Percentiles rank a stretch among this genome's conserved stretches.
These are phyloP conservation scores for Anabacerthia variegaticeps DNA, from an alignment of 2,797 vertebrate species.

Conservation along the genomic window DNA sequence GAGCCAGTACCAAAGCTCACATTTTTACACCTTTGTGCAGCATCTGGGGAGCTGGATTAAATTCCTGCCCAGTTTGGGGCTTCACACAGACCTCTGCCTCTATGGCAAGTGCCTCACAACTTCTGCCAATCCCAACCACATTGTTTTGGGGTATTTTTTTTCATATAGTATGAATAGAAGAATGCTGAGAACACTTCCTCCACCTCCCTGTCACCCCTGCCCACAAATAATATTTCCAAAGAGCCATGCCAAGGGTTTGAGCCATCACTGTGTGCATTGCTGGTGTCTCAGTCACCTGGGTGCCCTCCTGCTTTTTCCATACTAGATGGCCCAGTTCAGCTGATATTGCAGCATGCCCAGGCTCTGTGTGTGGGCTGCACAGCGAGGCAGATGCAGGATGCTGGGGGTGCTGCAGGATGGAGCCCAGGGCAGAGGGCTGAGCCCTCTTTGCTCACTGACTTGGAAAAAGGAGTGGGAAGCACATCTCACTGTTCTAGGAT, in stretches of 20 bases:
- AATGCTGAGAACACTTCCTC: slow-evolving; percentile 5
- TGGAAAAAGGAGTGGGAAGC: not conserved
- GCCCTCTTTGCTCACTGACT: not conserved
- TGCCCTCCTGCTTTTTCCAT: not conserved
- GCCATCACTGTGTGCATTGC: not conserved
- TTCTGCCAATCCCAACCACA: not conserved
- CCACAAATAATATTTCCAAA: not conserved
- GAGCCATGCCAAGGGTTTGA: not conserved
- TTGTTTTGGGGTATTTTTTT: slow-evolving; percentile 26
- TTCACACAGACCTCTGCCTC: not conserved
- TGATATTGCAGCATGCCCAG: not conserved
- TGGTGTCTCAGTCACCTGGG: not conserved
- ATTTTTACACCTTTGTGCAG: slow-evolving; percentile 18
- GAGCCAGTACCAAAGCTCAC: not conserved
- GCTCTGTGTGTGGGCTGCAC: accelerated
- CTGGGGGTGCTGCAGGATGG: not conserved
- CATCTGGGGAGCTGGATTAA: slow-evolving; percentile 4
- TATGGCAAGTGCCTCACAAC: not conserved
- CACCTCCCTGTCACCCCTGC: not conserved
- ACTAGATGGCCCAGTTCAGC: not conserved
- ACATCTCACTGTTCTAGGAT: not conserved
- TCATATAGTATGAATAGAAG: not conserved
- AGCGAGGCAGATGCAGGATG: not conserved
- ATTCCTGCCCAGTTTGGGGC: not conserved
- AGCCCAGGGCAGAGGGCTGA: not conserved